Base-by-base conservation (phyloP, 2,113 vertebrate species). In the Haemorhous mexicanus region DNA sequence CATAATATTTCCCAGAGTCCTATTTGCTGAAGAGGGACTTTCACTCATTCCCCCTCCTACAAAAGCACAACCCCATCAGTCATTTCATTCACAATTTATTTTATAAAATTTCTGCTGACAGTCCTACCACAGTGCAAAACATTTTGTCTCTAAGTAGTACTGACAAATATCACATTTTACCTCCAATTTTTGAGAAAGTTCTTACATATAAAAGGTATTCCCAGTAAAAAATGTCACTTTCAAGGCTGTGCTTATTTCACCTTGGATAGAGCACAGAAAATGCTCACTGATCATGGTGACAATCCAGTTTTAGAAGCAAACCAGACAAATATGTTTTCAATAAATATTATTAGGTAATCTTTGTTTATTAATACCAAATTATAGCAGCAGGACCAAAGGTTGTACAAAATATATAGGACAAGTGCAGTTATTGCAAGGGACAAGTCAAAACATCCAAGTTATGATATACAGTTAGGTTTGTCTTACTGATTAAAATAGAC, bases 381-480 rank as follows among this genome's bases (percentile, higher is more conserved):
- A 55, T 8, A 56, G 9, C 27, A 85, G 37, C 6, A 28, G 22
- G 59, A 26, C 0, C 11, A 79, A 83, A 63, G 28, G 30, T 55
- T 23, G 7, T 30, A 7, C 5, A 1, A 59, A 39, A 69, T 27
- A 24, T 0, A 6, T 5, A n/a, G 6, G 28, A 50, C 2, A 30
- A 7, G 3, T 21, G 19, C 2, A 32, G 4, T 41, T 68, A 16
- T 33, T 63, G 8, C 21, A 68, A 39, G 8, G 50, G 11, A n/a
- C 47, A 70, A 59, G 11, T 23, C 2, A 0, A 16, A 68, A 55
- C 19, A 46, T 10, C 2, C 1, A 5, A 49, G 7, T 35, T 63
- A 49, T 13, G 8, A 6, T 8, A 26, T 18, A 10, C 4, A 66
- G 30, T 35, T 3, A 32, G 4, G 1, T 49, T 75, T 72, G 13